Conservation (phyloP, 1,140 invertebrate genomes). For the Drosophila burlai region DNA sequence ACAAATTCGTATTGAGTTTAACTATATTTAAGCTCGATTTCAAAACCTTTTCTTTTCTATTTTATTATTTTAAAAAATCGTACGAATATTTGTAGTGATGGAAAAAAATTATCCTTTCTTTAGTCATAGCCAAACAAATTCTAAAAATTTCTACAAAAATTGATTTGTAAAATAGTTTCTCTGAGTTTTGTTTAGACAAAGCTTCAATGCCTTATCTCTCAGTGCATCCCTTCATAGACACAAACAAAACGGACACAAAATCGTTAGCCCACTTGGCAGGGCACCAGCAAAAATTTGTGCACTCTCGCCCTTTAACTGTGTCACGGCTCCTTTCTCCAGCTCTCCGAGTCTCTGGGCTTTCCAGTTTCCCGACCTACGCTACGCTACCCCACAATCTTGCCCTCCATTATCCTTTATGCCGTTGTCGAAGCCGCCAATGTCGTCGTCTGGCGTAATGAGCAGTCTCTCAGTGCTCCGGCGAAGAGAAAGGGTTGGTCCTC, state of each 20-base stretch:
- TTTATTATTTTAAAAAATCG: too few species aligned
- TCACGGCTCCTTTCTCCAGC: constrained; percentile 49
- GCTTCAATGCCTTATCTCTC: neutral
- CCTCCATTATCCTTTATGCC: constrained; percentile 1
- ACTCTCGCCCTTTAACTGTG: constrained; percentile 59
- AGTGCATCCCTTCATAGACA: constrained; percentile 26
- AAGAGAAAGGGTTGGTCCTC: constrained; percentile 21
- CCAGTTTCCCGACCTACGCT: constrained; percentile 4
- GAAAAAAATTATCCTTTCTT: too few species aligned
- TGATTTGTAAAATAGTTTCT: too few species aligned
- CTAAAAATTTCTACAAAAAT: neutral
- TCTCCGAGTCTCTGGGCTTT: constrained; percentile 6
- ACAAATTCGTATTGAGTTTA: too few species aligned
- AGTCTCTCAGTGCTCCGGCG: constrained; percentile 12
- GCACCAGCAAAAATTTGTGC: constrained; percentile 69
- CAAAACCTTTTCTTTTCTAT: too few species aligned
- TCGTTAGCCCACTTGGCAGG: constrained; percentile 80
- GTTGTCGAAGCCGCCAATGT: constrained; percentile 13
- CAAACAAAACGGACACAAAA: constrained; percentile 62
- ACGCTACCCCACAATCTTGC: constrained; percentile 16
- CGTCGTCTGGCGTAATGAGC: constrained; percentile 49
- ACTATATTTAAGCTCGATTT: too few species aligned
- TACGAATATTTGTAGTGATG: neutral
- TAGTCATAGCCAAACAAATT: neutral
- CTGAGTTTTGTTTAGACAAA: neutral